phyloP scores from a whole-genome alignment of 2,113 vertebrate genomes.

The Callospermophilus lateralis region DNA sequence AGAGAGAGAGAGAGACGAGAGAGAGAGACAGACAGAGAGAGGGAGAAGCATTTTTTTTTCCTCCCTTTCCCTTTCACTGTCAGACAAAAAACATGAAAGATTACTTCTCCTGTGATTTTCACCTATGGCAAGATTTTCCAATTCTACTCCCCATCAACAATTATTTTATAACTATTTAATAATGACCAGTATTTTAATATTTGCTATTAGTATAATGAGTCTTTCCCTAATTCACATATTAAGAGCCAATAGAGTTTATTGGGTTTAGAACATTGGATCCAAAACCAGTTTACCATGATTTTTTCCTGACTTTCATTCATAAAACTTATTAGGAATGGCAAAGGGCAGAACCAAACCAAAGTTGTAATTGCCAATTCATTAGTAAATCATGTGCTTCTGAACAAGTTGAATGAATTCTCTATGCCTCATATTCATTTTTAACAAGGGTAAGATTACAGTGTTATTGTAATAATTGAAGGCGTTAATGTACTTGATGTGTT shows the following conservation, averaged over 20 bases:
- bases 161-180: background rate
- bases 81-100: background rate
- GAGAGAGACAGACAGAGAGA: background rate
- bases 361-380: background rate
- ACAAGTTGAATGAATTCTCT: background rate
- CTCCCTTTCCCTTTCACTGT: background rate
- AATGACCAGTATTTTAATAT: background rate
- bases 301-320: background rate
- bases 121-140: background rate
- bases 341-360: no score
- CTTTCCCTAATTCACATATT: background rate
- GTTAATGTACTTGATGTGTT: background rate
- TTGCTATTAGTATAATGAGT: background rate
- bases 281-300: background rate
- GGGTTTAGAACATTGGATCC: background rate
- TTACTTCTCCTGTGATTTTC: background rate
- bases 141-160: background rate
- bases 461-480: background rate
- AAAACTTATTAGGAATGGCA: background rate
- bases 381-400: background rate
- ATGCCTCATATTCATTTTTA: background rate
- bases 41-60: background rate
- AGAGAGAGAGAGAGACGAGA: background rate
- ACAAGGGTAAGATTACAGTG: background rate
- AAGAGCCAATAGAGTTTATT: background rate